These are phyloP conservation scores for Rhinophrynus dorsalis DNA, from an alignment of 2,797 vertebrate genomes.

Conservation along the genomic window DNA sequence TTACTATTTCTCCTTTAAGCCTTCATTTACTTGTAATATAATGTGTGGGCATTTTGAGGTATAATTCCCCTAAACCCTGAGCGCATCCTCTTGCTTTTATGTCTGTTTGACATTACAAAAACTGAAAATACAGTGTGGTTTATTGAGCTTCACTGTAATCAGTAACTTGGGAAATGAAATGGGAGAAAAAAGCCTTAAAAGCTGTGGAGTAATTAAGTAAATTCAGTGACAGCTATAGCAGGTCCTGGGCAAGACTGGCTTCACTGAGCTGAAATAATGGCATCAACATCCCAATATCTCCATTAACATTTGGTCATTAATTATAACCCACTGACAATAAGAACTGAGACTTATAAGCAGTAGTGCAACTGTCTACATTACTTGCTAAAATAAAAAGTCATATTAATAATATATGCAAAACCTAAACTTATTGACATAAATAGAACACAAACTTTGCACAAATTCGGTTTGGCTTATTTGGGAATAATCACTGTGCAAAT, in stretches of 20 bases:
- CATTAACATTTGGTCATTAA: conserved; percentile 92
- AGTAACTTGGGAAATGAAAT: conserved; percentile 54
- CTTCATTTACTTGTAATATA: too few species aligned
- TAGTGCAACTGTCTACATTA: conserved; percentile 8
- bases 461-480: too few species aligned
- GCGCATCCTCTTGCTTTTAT: too few species aligned
- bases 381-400: neutral
- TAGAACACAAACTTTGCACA: too few species aligned
- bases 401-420: neutral
- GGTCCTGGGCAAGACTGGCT: conserved; percentile 83
- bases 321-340: conserved; percentile 87
- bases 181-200: conserved; percentile 66
- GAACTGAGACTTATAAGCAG: conserved; percentile 68
- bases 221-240: conserved; percentile 88
- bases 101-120: too few species aligned
- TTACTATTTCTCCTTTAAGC: too few species aligned
- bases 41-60: too few species aligned
- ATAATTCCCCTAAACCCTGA: too few species aligned
- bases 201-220: conserved; percentile 87
- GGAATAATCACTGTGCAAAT: too few species aligned
- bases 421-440: neutral
- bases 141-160: conserved; percentile 70
- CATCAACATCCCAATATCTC: conserved; percentile 81
- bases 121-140: too few species aligned
- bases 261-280: conserved; percentile 92